Conservation (phyloP, 2,888 invertebrate genomes). For the Xiphydria camelus region DNA sequence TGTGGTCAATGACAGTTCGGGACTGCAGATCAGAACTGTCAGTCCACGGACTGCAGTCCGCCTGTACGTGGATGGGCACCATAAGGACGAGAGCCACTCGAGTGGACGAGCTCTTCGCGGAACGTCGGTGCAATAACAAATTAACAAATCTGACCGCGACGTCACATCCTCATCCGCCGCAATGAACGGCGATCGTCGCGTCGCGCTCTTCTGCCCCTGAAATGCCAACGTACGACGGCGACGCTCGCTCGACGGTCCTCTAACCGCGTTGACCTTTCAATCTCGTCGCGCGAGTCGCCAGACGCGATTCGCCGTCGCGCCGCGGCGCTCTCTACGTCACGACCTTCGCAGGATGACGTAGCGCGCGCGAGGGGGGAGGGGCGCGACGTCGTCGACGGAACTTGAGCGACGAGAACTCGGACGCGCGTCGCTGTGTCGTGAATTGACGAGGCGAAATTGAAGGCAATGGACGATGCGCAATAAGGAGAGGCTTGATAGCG, state of each 20-base stretch:
- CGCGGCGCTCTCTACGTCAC: too few relatives aligned
- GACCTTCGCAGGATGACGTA: slow-evolving; percentile 1
- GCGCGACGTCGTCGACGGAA: too few relatives aligned
- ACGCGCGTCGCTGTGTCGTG: slow-evolving; percentile 16
- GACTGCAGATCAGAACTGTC: too few relatives aligned
- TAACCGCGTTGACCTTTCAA: slow-evolving; percentile 1
- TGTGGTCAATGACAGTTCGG: too few relatives aligned
- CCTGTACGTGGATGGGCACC: too few relatives aligned
- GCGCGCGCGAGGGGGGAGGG: slow-evolving; percentile 1
- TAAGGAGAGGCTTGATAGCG: too few relatives aligned
- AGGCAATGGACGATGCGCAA: too few relatives aligned
- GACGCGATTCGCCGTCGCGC: too few relatives aligned
- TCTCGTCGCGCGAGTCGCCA: neutral
- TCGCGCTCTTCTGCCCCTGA: slow-evolving; percentile 20
- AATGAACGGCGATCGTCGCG: slow-evolving; percentile 7
- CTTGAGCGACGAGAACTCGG: slow-evolving; percentile 1
- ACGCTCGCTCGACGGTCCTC: neutral
- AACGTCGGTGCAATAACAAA: slow-evolving; percentile 38
- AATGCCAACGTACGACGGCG: slow-evolving; percentile 14
- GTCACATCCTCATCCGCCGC: slow-evolving; percentile 45
- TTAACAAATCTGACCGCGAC: slow-evolving; percentile 41
- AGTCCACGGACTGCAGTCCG: too few relatives aligned
- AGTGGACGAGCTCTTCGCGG: neutral
- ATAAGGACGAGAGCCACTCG: too few relatives aligned
- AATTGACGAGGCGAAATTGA: slow-evolving; percentile 20